These are phyloP conservation scores for Zaprionus gabonicus DNA, from an alignment of 1,140 invertebrate genomes.

Conservation along the genomic window DNA sequence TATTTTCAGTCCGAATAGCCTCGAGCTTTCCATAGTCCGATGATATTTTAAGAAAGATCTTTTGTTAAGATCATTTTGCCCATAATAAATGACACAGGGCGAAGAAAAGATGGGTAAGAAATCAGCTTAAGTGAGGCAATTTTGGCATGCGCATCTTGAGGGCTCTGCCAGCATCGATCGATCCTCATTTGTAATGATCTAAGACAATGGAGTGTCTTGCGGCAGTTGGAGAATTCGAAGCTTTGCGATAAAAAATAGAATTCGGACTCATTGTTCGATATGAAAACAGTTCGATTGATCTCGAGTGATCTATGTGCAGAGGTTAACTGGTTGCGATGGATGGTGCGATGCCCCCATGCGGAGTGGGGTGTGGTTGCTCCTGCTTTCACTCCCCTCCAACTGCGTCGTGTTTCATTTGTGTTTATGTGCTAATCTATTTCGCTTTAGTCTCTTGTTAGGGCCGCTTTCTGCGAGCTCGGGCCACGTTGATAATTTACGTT, in stretches of 20 bases:
- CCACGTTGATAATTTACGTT: constrained; percentile 34
- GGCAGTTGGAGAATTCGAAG: not conserved
- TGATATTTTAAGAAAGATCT: not conserved
- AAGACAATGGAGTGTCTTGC: not conserved
- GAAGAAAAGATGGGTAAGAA: constrained; percentile 2
- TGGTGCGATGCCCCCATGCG: not conserved
- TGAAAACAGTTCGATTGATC: constrained; percentile 27
- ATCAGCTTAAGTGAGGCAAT: constrained; percentile 5
- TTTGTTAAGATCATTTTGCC: constrained; percentile 8
- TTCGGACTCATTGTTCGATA: not conserved
- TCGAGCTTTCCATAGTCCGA: not conserved
- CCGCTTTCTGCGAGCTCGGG: constrained; percentile 11
- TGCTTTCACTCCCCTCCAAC: constrained; percentile 25
- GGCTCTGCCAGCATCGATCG: not conserved
- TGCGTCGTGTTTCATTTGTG: constrained; percentile 19
- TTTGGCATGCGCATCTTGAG: not conserved
- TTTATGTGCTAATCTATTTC: constrained; percentile 40
- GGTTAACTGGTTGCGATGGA: not conserved
- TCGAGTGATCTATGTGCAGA: constrained; percentile 5
- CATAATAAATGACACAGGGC: not conserved
- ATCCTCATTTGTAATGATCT: not conserved
- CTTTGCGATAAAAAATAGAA: constrained; percentile 1
- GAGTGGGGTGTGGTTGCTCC: constrained; percentile 10
- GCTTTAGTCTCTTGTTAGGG: constrained; percentile 6
- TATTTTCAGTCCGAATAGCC: not conserved